Base-by-base conservation (phyloP, 2,888 invertebrate genomes). In the Priocnemis perturbator region DNA sequence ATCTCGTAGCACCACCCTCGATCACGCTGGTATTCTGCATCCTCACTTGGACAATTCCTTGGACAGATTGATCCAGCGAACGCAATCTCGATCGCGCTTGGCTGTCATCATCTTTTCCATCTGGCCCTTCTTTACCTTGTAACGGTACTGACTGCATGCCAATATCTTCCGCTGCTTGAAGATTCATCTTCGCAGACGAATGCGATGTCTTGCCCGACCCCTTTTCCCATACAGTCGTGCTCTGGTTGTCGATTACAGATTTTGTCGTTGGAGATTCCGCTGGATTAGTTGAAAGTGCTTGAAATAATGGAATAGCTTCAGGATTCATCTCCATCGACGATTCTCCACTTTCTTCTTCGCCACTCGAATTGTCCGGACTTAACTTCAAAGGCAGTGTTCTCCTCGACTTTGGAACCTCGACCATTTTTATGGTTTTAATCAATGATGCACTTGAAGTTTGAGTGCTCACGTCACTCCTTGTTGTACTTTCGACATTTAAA, bases 21-120 rank as follows among this genome's bases (percentile, higher is more conserved):
- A 81, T 77, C 5, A 83, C 65, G 45, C 81, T 86, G 11, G 83
- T 86, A 73, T 88, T 89, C 60, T 88, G 88, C 88, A 89, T 89
- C 69, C 85, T 83, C 26, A 89, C 86, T 77, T 88, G 87, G 0
- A 89, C 89, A 7, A 84, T 71, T 20, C 83, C 85, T 5, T 61
- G 59, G 17, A 67, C 52, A 14, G 74, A 37, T 17, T 61, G 57
- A 58, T 74, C 73, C 45, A 64, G 50, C n/a, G 63, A 71, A 21
- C 77, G 71, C 23, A 80, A 60, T 44, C 66, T 70, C 0, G 56
- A 85, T 58, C 55, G 67, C 17, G 23, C 20, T 14, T 11, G n/a
- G 17, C n/a, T n/a, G 11, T 17, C 30, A 3, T 53, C 7, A 17
- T 21, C 20, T n/a, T 59, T 26, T 11, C 15, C 26, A 4, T 19